Conservation (phyloP, 2,888 invertebrate species). For the Odontomyia ornata region DNA sequence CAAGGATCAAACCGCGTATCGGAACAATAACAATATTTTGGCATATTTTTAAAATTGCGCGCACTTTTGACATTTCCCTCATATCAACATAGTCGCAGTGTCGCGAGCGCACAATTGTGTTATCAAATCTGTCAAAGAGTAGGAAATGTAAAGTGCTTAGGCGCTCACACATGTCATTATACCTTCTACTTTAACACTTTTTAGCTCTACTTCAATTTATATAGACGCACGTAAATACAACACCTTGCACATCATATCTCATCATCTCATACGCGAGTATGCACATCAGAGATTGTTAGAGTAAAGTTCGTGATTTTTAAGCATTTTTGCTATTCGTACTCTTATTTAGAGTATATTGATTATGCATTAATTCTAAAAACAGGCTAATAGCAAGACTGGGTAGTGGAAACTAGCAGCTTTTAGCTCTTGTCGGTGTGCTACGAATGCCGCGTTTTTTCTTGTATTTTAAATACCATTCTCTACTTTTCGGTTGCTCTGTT, state of each 20-base stretch:
- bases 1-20: conserved; percentile 20
- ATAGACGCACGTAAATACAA: not conserved
- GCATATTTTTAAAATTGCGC: conserved; percentile 41
- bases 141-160: conserved; percentile 30
- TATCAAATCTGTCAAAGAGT: conserved; percentile 44
- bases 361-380: too few species aligned
- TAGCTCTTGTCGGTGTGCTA: too few species aligned
- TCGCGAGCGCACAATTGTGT: conserved; percentile 13
- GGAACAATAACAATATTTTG: conserved; percentile 36
- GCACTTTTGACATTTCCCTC: conserved; percentile 44
- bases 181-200: conserved; percentile 12
- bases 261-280: not conserved
- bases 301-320: too few species aligned
- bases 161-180: conserved; percentile 41
- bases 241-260: not conserved
- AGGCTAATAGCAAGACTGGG: too few species aligned
- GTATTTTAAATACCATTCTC: too few species aligned
- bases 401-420: too few species aligned
- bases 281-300: not conserved
- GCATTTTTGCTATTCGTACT: not conserved
- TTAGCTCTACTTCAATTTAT: not conserved
- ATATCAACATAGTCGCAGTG: conserved; percentile 24
- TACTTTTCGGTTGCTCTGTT: too few species aligned
- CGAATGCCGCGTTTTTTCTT: too few species aligned
- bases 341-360: not conserved